phyloP scores from a whole-genome alignment of 2,888 invertebrate species.

The Rhodophaea formosa region DNA sequence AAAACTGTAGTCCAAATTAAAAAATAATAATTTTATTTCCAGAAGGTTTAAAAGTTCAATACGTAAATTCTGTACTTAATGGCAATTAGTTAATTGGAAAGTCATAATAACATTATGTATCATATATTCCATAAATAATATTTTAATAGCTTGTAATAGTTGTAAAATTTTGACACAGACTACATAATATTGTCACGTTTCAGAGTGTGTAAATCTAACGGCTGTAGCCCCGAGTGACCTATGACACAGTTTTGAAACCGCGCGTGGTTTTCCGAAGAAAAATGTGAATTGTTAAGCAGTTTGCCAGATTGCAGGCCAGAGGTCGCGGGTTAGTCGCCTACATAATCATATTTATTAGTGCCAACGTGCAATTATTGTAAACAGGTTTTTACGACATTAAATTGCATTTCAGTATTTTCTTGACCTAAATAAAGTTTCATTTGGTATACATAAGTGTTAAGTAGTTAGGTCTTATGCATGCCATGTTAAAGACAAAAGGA shows the following conservation, averaged over 20 bases:
- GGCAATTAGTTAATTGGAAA: neutral
- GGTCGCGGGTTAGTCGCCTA: slow-evolving; percentile 48
- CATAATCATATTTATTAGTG: slow-evolving; percentile 10
- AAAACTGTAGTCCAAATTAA: no score
- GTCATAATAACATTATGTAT: neutral
- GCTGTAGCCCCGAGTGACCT: slow-evolving; percentile 61
- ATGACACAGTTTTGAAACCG: slow-evolving; percentile 62
- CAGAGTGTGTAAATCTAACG: slow-evolving; percentile 18
- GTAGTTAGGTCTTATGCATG: no score
- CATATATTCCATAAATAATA: slow-evolving; percentile 1
- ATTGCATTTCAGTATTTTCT: no score
- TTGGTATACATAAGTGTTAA: no score
- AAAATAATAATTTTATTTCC: neutral
- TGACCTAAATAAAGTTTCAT: neutral
- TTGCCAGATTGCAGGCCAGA: slow-evolving; percentile 44
- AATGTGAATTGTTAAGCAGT: slow-evolving; percentile 41
- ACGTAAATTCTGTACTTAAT: neutral
- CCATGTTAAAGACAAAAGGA: no score
- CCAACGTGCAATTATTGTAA: slow-evolving; percentile 1
- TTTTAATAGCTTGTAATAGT: neutral
- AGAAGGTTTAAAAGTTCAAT: neutral
- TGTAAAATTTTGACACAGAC: slow-evolving; percentile 12
- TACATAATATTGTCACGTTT: slow-evolving; percentile 17
- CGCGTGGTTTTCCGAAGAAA: slow-evolving; percentile 54
- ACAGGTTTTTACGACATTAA: neutral